These are phyloP conservation scores for Xanthorhoe designata DNA, from an alignment of 2,888 invertebrate species.

Conservation along the genomic window DNA sequence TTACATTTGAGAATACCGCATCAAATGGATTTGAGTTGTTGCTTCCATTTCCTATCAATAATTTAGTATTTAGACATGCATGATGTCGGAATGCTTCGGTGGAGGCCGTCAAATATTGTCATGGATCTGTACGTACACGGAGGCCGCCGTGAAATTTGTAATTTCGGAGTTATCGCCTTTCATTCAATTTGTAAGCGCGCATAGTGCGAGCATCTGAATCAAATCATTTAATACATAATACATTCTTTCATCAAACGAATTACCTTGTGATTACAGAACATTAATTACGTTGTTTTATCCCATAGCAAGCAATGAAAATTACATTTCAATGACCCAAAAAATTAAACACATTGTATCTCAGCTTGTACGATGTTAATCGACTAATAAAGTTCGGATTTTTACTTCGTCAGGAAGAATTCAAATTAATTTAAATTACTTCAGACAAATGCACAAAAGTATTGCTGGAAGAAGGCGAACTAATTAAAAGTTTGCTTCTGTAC, in stretches of 20 bases:
- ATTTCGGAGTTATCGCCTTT: conserved; percentile 64
- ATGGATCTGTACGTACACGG: conserved; percentile 50
- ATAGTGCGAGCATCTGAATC: conserved; percentile 49
- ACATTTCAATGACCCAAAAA: conserved; percentile 36
- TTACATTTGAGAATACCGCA: conserved; percentile 31
- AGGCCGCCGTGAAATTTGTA: conserved; percentile 74
- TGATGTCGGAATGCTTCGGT: conserved; percentile 53
- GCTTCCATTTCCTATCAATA: conserved; percentile 47
- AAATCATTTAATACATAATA: conserved; percentile 51
- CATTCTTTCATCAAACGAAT: conserved; percentile 56
- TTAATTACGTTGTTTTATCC: conserved; percentile 46
- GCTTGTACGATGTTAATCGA: conserved; percentile 44
- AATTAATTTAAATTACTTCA: conserved; percentile 79
- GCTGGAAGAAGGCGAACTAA: conserved; percentile 80
- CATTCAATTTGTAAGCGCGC: conserved; percentile 51
- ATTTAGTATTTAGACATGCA: conserved; percentile 62
- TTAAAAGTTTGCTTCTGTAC: conserved; percentile 84
- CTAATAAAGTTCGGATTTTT: conserved; percentile 50
- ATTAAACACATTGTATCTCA: conserved; percentile 37
- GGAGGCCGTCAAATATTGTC: conserved; percentile 65
- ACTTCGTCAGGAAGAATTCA: conserved; percentile 68
- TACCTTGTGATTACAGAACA: conserved; percentile 47
- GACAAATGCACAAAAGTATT: conserved; percentile 82
- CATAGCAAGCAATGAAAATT: conserved; percentile 52
- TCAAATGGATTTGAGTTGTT: conserved; percentile 35